These are phyloP conservation scores for Paramuricea clavata DNA, from an alignment of 92 coral and sea anemone genomes.

Conservation along the genomic window DNA sequence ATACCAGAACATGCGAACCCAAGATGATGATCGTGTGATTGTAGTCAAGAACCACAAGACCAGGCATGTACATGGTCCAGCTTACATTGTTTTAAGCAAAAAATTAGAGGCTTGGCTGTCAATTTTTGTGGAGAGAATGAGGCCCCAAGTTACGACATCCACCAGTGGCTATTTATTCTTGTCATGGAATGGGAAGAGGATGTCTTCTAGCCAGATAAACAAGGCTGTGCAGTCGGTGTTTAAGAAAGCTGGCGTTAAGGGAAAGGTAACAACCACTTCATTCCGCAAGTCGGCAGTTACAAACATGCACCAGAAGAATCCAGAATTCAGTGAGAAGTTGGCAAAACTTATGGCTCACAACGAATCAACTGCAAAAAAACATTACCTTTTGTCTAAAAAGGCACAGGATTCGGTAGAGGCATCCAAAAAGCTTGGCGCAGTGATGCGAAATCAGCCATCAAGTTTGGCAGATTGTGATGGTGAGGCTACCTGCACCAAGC, in stretches of 20 bases:
- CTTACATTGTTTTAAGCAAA: too few relatives aligned
- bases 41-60: slow-evolving; percentile 16
- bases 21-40: neutral
- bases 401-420: slow-evolving; percentile 23
- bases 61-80: slow-evolving; percentile 10
- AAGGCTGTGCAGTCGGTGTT: slow-evolving; percentile 54
- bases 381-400: slow-evolving; percentile 10
- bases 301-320: too few relatives aligned
- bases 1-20: slow-evolving; percentile 21
- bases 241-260: too few relatives aligned
- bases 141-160: slow-evolving; percentile 15
- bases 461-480: too few relatives aligned
- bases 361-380: slow-evolving; percentile 6
- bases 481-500: neutral
- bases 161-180: slow-evolving; percentile 45
- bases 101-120: slow-evolving; percentile 15
- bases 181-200: slow-evolving; percentile 57
- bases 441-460: slow-evolving; percentile 11
- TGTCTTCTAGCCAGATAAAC: slow-evolving; percentile 69
- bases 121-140: slow-evolving; percentile 10
- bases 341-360: slow-evolving; percentile 20
- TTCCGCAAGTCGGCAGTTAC: too few relatives aligned
- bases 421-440: slow-evolving; percentile 9
- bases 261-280: too few relatives aligned
- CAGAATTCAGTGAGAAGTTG: slow-evolving; percentile 21